Conservation (phyloP, 1,140 invertebrate genomes). For the Varroa destructor region DNA sequence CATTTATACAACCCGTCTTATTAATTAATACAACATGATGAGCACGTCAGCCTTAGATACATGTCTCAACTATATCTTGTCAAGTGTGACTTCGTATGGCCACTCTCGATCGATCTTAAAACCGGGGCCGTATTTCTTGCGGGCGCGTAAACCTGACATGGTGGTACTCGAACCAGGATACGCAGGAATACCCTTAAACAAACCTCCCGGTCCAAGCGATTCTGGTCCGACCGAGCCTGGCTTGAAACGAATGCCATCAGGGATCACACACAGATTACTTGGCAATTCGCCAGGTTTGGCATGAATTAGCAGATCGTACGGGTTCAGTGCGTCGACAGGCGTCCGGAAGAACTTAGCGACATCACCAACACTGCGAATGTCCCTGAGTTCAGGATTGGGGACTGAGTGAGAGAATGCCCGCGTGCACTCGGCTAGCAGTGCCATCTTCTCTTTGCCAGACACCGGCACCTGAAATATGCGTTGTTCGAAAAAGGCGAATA, state of each 20-base stretch:
- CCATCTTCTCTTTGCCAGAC: neutral
- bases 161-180: neutral
- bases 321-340: neutral
- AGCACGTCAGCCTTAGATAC: too few species aligned
- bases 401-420: neutral
- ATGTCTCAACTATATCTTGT: too few species aligned
- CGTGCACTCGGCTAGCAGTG: neutral
- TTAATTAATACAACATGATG: too few species aligned
- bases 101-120: neutral
- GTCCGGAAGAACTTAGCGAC: neutral
- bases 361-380: neutral
- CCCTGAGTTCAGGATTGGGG: neutral
- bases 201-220: neutral
- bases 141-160: neutral
- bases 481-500: too few species aligned
- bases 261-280: neutral
- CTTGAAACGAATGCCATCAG: neutral
- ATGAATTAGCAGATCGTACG: neutral
- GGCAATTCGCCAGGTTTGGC: slow-evolving; percentile 2
- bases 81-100: slow-evolving; percentile 1
- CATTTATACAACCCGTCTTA: too few species aligned
- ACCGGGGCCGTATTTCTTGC: slow-evolving; percentile 14
- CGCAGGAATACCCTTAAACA: slow-evolving; percentile 11
- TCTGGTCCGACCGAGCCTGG: neutral
- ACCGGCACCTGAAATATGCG: too few species aligned